Evolutionary conservation across 2,888 invertebrate genomes (phyloP).

Genomic region (Hypercompe scribonia): DNA sequence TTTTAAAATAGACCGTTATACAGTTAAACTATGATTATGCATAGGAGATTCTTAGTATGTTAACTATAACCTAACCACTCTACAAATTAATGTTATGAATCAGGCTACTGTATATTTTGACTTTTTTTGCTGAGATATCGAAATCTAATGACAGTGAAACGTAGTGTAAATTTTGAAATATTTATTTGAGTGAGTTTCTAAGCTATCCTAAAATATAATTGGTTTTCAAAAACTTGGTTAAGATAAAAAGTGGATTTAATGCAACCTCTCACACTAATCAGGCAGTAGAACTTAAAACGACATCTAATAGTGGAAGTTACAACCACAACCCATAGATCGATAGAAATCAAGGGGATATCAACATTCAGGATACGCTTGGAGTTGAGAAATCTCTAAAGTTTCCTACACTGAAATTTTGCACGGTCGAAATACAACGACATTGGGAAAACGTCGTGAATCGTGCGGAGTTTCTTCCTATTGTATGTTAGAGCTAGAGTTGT

Average conservation of each 20-base stretch:
- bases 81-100: background rate
- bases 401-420: conserved; percentile 28
- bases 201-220: background rate
- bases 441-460: background rate
- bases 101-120: background rate
- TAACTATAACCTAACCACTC: background rate
- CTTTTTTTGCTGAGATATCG: background rate
- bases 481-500: too few relatives aligned
- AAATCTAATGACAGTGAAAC: background rate
- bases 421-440: background rate
- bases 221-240: background rate
- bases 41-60: background rate
- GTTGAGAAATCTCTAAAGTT: conserved; percentile 39
- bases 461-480: background rate
- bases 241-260: background rate
- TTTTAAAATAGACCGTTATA: background rate
- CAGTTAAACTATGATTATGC: background rate
- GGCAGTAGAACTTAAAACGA: conserved; percentile 22
- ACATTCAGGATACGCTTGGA: conserved; percentile 34
- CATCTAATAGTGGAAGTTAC: conserved; percentile 31
- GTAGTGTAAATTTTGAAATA: background rate
- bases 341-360: conserved; percentile 46
- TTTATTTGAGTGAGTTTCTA: background rate
- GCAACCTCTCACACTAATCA: background rate
- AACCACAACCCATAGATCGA: conserved; percentile 33